Evolutionary conservation across 37 sponge, comb jelly and placozoan species (phyloP), one percentile per base, ranked within the genome.

Genomic region (Axinella damicornis): DNA sequence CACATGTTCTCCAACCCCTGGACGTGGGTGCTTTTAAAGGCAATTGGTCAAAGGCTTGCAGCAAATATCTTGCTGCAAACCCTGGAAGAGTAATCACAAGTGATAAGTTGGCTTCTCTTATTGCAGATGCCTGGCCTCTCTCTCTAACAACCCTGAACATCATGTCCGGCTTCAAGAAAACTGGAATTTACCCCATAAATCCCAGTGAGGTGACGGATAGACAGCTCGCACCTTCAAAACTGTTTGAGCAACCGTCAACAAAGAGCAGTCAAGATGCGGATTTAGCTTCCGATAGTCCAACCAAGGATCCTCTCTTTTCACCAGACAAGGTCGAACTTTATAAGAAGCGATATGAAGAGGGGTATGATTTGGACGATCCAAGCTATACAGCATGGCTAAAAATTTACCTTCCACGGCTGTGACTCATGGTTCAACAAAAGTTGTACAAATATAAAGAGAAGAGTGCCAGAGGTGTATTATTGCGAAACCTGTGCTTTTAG

Each of bases 1-100:
- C 79, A 0, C 87, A 86, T 34, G 78, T 86, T 38, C 73, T 86
- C 1, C 87, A 86, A 32, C 87, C 79, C 6, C 58, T 85, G 17
- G 79, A 86, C 57, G 37, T 86, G 12, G 62, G 78, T 16, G 71
- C 77, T 2, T 85, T 87, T 32, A 87, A 87, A 71, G 4, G 74
- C 17, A 5, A 16, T 54, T 87, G 72, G 13, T 71, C 60, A 35
- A 87, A 80, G 69, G 81, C 74, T 2, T 87, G 81, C 76, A 30
- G 59, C 12, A 62, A 63, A 31, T 80, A 78, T 64, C 33, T 87
- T 2, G 21, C 39, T 20, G 22, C 57, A 2, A 65, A 87, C 39
- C 81, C 88, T 28, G 88, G 87, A 30, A 34, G 57, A 37, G 70
- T 73, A 21, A 84, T 87, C 34, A 78, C 65, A 0, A 6, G 72